Percentiles rank a stretch among this genome's conserved stretches.
Conservation (phyloP, 2,113 vertebrate genomes). For the Dryoscopus gambensis region DNA sequence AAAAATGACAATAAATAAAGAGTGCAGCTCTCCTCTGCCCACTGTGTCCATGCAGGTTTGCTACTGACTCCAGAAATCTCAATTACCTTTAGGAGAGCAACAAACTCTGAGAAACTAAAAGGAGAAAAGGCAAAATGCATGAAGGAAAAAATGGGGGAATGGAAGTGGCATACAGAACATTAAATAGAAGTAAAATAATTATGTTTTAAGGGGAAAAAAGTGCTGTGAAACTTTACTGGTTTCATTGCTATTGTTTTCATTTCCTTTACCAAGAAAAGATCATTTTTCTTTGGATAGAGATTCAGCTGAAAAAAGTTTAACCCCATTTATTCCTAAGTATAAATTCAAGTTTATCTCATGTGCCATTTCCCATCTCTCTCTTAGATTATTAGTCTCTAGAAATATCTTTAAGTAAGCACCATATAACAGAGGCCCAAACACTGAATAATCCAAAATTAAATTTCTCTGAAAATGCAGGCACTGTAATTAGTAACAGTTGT, state of each 20-base stretch:
- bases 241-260: background rate
- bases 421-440: background rate
- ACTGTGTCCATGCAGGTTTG: background rate
- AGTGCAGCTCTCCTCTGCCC: background rate
- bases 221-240: background rate
- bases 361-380: background rate
- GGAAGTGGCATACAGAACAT: background rate
- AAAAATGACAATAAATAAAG: background rate
- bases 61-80: background rate
- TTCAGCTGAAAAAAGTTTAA: background rate
- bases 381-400: background rate
- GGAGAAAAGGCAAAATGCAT: background rate
- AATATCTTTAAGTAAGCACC: background rate
- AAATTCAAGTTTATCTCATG: background rate
- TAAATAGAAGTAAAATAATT: background rate
- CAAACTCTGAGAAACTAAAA: background rate
- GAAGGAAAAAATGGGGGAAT: background rate
- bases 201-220: background rate
- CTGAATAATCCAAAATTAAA: background rate
- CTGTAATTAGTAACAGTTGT: background rate
- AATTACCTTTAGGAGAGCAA: background rate
- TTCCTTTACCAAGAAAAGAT: background rate
- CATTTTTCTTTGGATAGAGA: background rate
- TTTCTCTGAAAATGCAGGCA: background rate
- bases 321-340: background rate